Evolutionary conservation across 2,888 invertebrate species (phyloP).

Genomic region (Monoplex corrugatus): DNA sequence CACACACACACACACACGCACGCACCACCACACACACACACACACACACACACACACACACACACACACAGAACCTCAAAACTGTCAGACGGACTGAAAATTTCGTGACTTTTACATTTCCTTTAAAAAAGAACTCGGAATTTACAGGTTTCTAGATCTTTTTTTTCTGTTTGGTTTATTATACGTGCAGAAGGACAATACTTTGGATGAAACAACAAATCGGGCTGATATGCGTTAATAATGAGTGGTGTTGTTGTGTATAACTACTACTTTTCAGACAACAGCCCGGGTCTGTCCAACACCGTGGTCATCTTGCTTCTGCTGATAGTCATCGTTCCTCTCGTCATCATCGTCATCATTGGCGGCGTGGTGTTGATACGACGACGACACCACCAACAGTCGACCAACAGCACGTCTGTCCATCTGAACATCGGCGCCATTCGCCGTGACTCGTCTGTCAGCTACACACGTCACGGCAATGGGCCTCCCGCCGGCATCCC

Average conservation of each 20-base stretch:
- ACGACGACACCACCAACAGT: neutral
- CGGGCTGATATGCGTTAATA: no score
- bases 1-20: neutral
- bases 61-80: neutral
- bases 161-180: neutral
- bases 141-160: no score
- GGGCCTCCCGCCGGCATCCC: neutral
- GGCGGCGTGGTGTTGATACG: neutral
- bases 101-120: neutral
- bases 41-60: neutral
- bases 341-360: neutral
- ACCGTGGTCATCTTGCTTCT: neutral
- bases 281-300: neutral
- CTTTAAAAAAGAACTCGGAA: neutral
- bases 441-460: slow-evolving; percentile 35
- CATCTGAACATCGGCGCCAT: slow-evolving; percentile 44
- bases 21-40: neutral
- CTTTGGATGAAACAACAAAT: no score
- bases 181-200: neutral
- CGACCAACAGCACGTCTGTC: slow-evolving; percentile 10
- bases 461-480: slow-evolving; percentile 37
- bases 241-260: no score
- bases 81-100: neutral
- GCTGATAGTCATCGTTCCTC: neutral
- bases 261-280: neutral